phyloP scores from a whole-genome alignment of 2,113 vertebrate genomes.

The Prietella phreatophila region DNA sequence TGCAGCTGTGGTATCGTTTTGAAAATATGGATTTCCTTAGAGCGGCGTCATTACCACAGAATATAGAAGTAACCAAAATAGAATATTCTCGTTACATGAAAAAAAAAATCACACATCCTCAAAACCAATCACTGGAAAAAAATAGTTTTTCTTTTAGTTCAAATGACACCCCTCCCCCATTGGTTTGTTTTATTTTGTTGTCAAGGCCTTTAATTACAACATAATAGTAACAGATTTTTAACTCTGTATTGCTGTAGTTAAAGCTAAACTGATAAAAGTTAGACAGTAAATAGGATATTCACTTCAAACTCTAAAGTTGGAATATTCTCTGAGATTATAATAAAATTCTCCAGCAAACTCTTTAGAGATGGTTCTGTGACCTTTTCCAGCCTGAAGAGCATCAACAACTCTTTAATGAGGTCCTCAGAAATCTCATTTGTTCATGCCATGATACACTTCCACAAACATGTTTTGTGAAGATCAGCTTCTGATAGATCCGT shows the following conservation, averaged over 20 bases:
- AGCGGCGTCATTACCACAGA: constrained; percentile 1
- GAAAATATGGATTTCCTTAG: background rate
- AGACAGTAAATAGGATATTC: background rate
- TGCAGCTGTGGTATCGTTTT: background rate
- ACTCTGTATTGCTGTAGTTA: background rate
- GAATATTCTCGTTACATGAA: background rate
- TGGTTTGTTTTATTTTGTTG: background rate
- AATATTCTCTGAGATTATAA: background rate
- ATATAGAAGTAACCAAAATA: background rate
- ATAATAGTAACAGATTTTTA: background rate
- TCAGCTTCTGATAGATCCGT: too few relatives aligned
- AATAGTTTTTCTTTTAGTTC: background rate
- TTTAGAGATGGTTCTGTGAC: too few relatives aligned
- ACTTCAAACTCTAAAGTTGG: background rate
- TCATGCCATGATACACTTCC: too few relatives aligned
- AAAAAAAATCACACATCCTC: background rate
- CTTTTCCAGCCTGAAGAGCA: too few relatives aligned
- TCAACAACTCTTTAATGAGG: too few relatives aligned
- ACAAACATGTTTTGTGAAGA: too few relatives aligned
- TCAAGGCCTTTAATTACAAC: background rate
- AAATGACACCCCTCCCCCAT: too few relatives aligned
- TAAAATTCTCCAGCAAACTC: too few relatives aligned
- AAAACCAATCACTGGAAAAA: background rate
- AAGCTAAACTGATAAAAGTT: too few relatives aligned
- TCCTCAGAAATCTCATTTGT: too few relatives aligned